Base-by-base conservation (phyloP, 2,888 invertebrate genomes). In the Parascotia fuliginaria region DNA sequence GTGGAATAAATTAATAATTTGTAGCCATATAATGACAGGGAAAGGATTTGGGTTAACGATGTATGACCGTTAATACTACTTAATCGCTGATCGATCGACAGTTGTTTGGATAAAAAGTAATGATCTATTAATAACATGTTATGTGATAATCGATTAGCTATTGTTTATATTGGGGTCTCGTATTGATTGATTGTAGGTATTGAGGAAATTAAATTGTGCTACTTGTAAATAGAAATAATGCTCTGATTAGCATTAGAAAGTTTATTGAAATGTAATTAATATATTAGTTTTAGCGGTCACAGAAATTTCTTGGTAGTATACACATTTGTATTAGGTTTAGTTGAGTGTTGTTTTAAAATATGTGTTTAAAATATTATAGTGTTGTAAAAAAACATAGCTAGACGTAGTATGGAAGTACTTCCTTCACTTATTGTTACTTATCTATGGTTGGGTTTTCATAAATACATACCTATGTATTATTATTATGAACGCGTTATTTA, bases 1-100 rank as follows among this genome's bases (percentile, higher is more conserved):
- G 46, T 44, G 9, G 32, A 29, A 51, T 54, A 67, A 60, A 55
- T 53, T 48, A 22, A 42, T 55, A 43, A 63, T 51, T 53, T 44
- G 13, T 24, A 14, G 12, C 39, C 12, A 47, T 55, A 55, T 64
- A 59, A 55, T 56, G 48, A 38, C 40, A 28, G 41, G 53, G 48
- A 57, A 52, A 50, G 39, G 56, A 60, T 70, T 67, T 55, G 54
- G 65, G 71, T 73, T 73, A 76, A 67, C 62, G 65, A 66, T 16
- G 12, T 19, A 16, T 5, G 13, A 43, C 50, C 44, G 50, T 51
- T 51, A 51, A 36, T 41, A 34, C 41, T 28, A 34, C 5, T 44
- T 42, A 54, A 60, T 62, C 56, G 62, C 36, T 64, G 67, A 74
- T 70, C 64, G 67, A 70, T 70, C 52, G 56, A 46, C 49, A 54